Evolutionary conservation across 2,888 invertebrate species (phyloP), one percentile per base, ranked within the genome.

Genomic region (Amphipyra berbera): DNA sequence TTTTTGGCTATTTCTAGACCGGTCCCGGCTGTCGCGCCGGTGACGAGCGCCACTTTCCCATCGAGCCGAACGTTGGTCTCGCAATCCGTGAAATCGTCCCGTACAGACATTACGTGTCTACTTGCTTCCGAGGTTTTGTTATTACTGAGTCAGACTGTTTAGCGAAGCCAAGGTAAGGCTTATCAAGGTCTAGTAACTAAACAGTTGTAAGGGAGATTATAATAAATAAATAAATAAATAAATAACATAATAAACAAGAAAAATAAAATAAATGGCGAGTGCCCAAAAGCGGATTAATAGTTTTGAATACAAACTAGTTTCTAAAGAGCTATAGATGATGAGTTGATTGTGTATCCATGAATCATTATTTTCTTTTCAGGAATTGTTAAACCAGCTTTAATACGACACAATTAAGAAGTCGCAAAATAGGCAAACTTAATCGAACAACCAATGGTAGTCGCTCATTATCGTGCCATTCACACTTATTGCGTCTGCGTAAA

Each of bases 41-140:
- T 93, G 2, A 93, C 88, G 0, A 93, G 47, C 0, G 96, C 91
- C 40, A 90, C 90, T 84, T 91, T 91, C 0, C 88, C 90, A 1
- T 90, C 79, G 5, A 92, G 66, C 3, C 82, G 81, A 8, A 85
- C 78, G 38, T 84, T 55, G 3, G 83, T 87, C 14, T 87, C 88
- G 63, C 90, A 90, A 30, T 84, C 81, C 7, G 81, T 76, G 45
- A 92, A 90, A 6, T 89, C 90, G 67, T 89, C 86, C 30, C 48
- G 69, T 5, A 69, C 37, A 45, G 53, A 42, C 85, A 86, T 88
- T 30, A 49, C 40, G 44, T 48, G 61, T 63, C 45, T 58, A 37
- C 21, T 50, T 61, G 9, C 8, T 56, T 48, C 14, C 35, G 42
- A 40, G 48, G 60, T 41, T 50, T 37, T 13, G 6, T 45, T n/a